A percentile compares a stretch with the other conserved stretches of the same genome.
Evolutionary conservation across 2,797 vertebrate species (phyloP).

Genomic region (Fundulus diaphanus): DNA sequence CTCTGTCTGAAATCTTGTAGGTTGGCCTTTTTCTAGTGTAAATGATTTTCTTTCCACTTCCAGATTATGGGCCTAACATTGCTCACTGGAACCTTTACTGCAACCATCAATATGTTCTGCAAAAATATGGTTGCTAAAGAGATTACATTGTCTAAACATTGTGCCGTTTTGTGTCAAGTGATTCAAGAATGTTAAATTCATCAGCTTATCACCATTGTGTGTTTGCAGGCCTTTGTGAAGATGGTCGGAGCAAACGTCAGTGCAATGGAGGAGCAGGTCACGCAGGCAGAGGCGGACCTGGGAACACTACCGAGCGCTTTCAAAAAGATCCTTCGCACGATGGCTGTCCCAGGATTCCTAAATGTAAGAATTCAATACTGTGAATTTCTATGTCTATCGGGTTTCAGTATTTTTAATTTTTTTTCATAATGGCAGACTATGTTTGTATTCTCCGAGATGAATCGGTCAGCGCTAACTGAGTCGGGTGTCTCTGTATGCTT

Average conservation of each 20-base stretch:
- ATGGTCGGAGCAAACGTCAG: conserved; percentile 87
- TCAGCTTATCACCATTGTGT: background rate
- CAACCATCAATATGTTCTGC: background rate
- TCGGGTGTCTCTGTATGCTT: conserved; percentile 38
- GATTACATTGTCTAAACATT: no score
- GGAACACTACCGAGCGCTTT: conserved; percentile 88
- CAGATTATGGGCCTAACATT: background rate
- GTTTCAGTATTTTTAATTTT: no score
- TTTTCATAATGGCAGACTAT: background rate
- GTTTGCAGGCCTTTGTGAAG: conserved; percentile 88
- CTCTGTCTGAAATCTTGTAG: no score
- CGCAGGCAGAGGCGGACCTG: conserved; percentile 89
- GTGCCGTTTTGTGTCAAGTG: background rate
- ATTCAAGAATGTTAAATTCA: background rate
- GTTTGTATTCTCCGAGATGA: background rate
- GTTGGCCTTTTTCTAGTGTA: background rate
- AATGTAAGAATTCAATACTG: conserved; percentile 71
- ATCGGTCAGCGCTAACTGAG: background rate
- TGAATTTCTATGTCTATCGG: background rate
- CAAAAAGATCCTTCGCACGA: conserved; percentile 89
- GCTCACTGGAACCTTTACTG: background rate
- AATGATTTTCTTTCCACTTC: background rate
- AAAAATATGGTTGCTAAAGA: no score
- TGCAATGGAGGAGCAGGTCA: conserved; percentile 91
- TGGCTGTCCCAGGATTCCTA: conserved; percentile 88